phyloP scores from a whole-genome alignment of 2,888 invertebrate species.

The Platypus cylindrus region DNA sequence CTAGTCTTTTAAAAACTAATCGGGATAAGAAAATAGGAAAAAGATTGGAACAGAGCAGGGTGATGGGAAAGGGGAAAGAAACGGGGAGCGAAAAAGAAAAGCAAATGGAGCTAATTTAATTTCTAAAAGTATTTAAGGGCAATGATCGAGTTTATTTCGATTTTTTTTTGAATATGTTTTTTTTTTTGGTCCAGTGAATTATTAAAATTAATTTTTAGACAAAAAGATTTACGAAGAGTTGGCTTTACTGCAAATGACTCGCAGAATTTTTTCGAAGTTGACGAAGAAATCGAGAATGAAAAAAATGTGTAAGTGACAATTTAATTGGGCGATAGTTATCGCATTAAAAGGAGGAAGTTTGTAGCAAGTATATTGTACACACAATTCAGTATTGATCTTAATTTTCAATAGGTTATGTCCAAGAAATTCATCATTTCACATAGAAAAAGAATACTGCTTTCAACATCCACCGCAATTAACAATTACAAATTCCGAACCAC shows the following conservation, averaged over 20 bases:
- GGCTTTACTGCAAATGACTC: conserved; percentile 7
- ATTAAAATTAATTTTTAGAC: background rate
- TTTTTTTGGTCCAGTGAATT: background rate
- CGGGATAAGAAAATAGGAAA: conserved; percentile 5
- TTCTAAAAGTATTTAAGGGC: no score
- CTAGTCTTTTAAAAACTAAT: conserved; percentile 14
- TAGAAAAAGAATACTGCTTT: conserved; percentile 9
- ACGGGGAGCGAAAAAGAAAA: no score
- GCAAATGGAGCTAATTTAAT: no score
- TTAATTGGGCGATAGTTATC: no score
- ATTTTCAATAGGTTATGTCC: conserved; percentile 1
- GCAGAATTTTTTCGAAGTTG: conserved; percentile 9
- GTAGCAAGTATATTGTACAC: no score
- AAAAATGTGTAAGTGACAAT: conserved; percentile 2
- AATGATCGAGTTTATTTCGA: no score
- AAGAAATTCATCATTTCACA: background rate
- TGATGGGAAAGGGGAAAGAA: no score
- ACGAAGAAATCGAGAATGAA: conserved; percentile 6
- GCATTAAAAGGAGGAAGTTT: no score
- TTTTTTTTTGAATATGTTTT: no score
- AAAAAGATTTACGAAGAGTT: conserved; percentile 8
- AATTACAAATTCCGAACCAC: conserved; percentile 11
- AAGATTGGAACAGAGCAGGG: no score
- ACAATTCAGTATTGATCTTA: no score
- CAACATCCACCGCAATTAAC: conserved; percentile 13